Conservation (phyloP, 2,113 vertebrate genomes). For the Scatophagus argus region DNA sequence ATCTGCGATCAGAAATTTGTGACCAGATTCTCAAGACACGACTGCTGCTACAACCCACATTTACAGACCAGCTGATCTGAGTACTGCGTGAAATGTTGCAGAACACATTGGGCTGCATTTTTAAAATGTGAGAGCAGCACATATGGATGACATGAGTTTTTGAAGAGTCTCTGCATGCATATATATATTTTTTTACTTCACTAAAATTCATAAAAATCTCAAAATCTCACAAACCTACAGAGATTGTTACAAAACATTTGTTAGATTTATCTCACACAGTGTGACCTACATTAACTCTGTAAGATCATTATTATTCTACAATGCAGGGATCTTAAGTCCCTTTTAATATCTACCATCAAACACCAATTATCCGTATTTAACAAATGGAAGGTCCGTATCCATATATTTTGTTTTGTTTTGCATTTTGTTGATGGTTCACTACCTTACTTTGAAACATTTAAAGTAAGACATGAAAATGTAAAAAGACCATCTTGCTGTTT, state of each 20-base stretch:
- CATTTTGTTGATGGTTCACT: constrained; percentile 12
- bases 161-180: neutral
- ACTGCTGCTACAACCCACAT: neutral
- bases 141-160: neutral
- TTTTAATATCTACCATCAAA: too few relatives aligned
- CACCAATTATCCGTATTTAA: constrained; percentile 11
- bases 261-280: neutral
- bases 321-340: neutral
- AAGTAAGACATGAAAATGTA: constrained; percentile 34
- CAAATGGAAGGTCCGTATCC: constrained; percentile 3
- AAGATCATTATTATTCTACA: constrained; percentile 9
- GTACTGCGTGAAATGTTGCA: neutral
- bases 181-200: too few relatives aligned
- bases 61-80: neutral
- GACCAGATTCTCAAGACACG: neutral
- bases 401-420: too few relatives aligned
- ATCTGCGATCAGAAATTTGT: neutral
- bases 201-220: constrained; percentile 3
- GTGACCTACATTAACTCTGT: neutral
- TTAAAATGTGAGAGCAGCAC: neutral
- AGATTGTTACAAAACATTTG: constrained; percentile 1
- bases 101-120: neutral
- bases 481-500: constrained; percentile 57
- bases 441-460: constrained; percentile 31
- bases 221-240: neutral